Evolutionary conservation across 2,113 vertebrate species (phyloP).

Genomic region (Gnathonemus echidnorhynchus): DNA sequence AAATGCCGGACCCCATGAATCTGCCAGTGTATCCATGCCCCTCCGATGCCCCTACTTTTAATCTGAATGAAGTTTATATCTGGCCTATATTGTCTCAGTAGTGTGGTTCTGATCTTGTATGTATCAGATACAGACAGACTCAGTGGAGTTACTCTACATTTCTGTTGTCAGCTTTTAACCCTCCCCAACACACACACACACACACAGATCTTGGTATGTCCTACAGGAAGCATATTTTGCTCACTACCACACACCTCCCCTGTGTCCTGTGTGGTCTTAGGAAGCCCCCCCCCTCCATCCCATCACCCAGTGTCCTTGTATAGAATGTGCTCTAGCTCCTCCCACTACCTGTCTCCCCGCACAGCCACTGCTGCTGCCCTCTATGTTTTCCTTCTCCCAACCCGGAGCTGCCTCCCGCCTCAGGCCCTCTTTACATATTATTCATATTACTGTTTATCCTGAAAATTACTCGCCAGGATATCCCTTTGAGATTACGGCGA

Average conservation of each 20-base stretch:
- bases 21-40: neutral
- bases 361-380: neutral
- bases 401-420: slow-evolving; percentile 36
- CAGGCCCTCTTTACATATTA: slow-evolving; percentile 46
- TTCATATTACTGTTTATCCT: slow-evolving; percentile 63
- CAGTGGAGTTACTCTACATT: neutral
- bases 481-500: slow-evolving; percentile 60
- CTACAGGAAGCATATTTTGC: neutral
- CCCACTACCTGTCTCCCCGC: slow-evolving; percentile 26
- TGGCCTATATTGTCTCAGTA: neutral
- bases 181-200: neutral
- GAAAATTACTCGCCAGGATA: slow-evolving; percentile 65
- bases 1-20: neutral
- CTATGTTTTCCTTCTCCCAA: neutral
- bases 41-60: neutral
- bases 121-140: neutral
- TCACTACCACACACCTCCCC: neutral
- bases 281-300: neutral
- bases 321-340: neutral
- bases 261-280: neutral
- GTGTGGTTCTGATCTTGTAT: neutral
- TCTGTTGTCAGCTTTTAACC: neutral
- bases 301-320: neutral
- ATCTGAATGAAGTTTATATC: neutral
- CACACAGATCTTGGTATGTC: neutral